phyloP scores from a whole-genome alignment of 2,797 vertebrate species.

The Phataginus tricuspis region DNA sequence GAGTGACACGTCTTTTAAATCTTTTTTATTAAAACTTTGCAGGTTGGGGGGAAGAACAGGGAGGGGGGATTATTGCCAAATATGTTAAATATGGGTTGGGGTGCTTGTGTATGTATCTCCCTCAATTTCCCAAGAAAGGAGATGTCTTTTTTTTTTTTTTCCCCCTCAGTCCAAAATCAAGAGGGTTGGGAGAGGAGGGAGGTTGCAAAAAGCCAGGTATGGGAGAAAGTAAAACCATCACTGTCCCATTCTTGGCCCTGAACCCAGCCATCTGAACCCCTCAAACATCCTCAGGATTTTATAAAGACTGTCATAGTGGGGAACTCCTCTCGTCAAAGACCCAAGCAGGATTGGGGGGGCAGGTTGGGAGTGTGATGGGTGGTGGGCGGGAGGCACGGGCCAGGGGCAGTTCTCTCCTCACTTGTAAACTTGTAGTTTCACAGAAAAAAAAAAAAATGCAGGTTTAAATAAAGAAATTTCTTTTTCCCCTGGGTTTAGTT shows the following conservation, averaged over 20 bases:
- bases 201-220: slow-evolving; percentile 28
- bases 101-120: slow-evolving; percentile 43
- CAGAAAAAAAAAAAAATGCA: slow-evolving; percentile 49
- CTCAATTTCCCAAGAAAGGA: slow-evolving; percentile 58
- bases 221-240: background rate
- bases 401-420: slow-evolving; percentile 73
- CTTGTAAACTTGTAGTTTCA: slow-evolving; percentile 81
- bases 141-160: slow-evolving; percentile 31
- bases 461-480: slow-evolving; percentile 82
- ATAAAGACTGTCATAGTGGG: slow-evolving; percentile 42
- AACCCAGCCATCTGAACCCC: slow-evolving; percentile 41
- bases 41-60: slow-evolving; percentile 33
- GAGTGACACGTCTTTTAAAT: background rate
- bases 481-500: slow-evolving; percentile 81
- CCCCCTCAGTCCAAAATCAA: slow-evolving; percentile 57
- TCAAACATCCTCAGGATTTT: slow-evolving; percentile 68
- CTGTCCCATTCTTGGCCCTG: slow-evolving; percentile 49
- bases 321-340: background rate
- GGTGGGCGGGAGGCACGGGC: background rate
- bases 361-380: slow-evolving; percentile 34
- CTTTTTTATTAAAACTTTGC: slow-evolving; percentile 54
- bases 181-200: slow-evolving; percentile 24
- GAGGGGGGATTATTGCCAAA: slow-evolving; percentile 61
- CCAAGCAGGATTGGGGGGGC: background rate
- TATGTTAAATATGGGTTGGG: slow-evolving; percentile 49